Evolutionary conservation across 2,888 invertebrate species (phyloP).

Genomic region (Polylopha cassiicola): DNA sequence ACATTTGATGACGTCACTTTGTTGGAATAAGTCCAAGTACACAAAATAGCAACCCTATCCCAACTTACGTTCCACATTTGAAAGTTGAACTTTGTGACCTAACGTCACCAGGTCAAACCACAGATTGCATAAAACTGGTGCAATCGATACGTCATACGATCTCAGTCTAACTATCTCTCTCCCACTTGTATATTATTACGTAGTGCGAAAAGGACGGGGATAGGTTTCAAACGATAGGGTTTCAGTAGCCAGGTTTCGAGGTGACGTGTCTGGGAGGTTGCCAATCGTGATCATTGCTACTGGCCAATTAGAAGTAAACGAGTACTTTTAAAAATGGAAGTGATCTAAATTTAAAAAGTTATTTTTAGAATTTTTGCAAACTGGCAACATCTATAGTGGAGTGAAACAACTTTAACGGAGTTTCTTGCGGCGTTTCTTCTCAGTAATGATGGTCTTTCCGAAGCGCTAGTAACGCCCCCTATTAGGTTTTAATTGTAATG

Average conservation of each 20-base stretch:
- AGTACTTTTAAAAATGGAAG: conserved; percentile 24
- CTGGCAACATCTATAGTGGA: not conserved
- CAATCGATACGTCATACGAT: not conserved
- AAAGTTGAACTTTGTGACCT: conserved; percentile 27
- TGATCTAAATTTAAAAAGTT: conserved; percentile 21
- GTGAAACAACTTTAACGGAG: not conserved
- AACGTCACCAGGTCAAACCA: conserved; percentile 20
- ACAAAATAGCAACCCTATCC: conserved; percentile 18
- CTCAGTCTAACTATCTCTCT: conserved; percentile 5
- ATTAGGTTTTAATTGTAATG: no score
- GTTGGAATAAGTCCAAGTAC: conserved; percentile 34
- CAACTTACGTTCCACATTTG: conserved; percentile 26
- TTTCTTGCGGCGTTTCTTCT: no score
- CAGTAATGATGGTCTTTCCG: no score
- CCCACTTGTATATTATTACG: not conserved
- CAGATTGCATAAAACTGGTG: conserved; percentile 20
- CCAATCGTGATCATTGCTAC: conserved; percentile 35
- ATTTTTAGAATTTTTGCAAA: not conserved
- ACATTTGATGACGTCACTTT: conserved; percentile 23
- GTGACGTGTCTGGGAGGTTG: conserved; percentile 27
- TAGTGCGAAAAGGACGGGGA: conserved; percentile 2
- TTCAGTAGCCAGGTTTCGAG: conserved; percentile 2
- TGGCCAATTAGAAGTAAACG: conserved; percentile 32
- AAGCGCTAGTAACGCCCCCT: no score
- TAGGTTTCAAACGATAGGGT: not conserved